Base-by-base conservation (phyloP, 2,888 invertebrate species). In the Dyspetes luteomarginatus region DNA sequence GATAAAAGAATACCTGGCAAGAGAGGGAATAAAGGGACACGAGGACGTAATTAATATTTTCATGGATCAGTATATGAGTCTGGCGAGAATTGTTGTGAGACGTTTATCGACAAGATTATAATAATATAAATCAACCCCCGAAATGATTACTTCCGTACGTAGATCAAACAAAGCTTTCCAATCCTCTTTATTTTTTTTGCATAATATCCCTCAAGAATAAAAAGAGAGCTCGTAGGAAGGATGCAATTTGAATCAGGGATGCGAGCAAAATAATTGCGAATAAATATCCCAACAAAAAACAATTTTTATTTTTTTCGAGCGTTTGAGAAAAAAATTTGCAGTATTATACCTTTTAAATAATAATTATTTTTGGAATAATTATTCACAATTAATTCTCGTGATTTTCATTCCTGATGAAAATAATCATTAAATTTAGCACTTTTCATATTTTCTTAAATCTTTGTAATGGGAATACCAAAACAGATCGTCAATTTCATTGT, bases 401-500 rank as follows among this genome's bases (percentile, higher is more conserved):
- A 12, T 36, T 28, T 48, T 73, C 68, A 41, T 50, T n/a, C 56
- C 45, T 43, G 55, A 67, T 67, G 41, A 15, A 75, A 56, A 56
- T 45, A 45, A 9, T 12, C 24, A 48, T 67, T 15, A 22, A 41
- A 24, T 17, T 30, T 73, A 58, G 50, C 41, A 30, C 41, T 69
- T 69, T 50, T 71, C 48, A 26, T 69, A 74, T 79, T 79, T 79
- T 74, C 64, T 68, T 65, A 82, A 71, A 72, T 69, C 64, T 71
- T 76, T 74, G 69, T 72, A 69, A 64, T 56, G 50, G 48, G 36
- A 62, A 30, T 60, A 41, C 48, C 48, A 43, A n/a, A n/a, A 62
- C 36, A 60, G 69, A 74, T 65, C 68, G 79, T 73, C 71, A 71
- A 78, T 71, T 86, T 73, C 55, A 77, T 86, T 78, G 60, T 83